These are phyloP conservation scores for Apodemia duryi DNA, from an alignment of 2,888 invertebrate genomes.

Conservation along the genomic window DNA sequence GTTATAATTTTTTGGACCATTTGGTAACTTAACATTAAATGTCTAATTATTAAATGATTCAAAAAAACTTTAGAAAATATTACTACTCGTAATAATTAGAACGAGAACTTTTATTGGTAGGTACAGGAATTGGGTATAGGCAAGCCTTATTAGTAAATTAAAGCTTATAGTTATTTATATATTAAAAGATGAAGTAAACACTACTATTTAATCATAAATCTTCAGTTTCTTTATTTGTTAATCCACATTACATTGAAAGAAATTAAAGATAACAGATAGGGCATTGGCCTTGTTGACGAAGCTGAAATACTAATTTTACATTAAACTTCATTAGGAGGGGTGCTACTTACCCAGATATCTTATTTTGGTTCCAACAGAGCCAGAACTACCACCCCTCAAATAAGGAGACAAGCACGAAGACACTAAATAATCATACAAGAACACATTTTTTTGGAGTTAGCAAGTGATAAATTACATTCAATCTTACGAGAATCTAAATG, in stretches of 20 bases:
- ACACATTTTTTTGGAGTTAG: conserved; percentile 11
- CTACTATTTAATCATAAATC: not conserved
- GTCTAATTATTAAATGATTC: too few species aligned
- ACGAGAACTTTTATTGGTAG: too few species aligned
- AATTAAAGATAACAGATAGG: not conserved
- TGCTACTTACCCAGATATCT: conserved; percentile 6
- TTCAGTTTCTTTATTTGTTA: not conserved
- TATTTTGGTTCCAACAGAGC: conserved; percentile 10
- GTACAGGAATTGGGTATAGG: too few species aligned
- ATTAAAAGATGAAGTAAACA: not conserved
- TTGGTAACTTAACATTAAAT: too few species aligned
- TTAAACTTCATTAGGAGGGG: conserved; percentile 12
- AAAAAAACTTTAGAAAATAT: too few species aligned
- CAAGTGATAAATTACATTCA: conserved; percentile 8
- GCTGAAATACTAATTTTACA: conserved; percentile 10
- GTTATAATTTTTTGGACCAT: too few species aligned
- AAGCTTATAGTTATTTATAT: not conserved
- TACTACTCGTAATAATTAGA: too few species aligned
- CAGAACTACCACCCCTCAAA: conserved; percentile 14
- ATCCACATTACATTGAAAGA: not conserved
- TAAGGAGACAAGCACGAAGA: conserved; percentile 14
- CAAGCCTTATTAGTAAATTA: too few species aligned
- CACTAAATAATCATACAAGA: conserved; percentile 14
- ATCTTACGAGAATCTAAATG: conserved; percentile 1
- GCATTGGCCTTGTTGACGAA: not conserved